These are phyloP conservation scores for Drosophila paracracens DNA, from an alignment of 2,888 invertebrate genomes.

Conservation along the genomic window DNA sequence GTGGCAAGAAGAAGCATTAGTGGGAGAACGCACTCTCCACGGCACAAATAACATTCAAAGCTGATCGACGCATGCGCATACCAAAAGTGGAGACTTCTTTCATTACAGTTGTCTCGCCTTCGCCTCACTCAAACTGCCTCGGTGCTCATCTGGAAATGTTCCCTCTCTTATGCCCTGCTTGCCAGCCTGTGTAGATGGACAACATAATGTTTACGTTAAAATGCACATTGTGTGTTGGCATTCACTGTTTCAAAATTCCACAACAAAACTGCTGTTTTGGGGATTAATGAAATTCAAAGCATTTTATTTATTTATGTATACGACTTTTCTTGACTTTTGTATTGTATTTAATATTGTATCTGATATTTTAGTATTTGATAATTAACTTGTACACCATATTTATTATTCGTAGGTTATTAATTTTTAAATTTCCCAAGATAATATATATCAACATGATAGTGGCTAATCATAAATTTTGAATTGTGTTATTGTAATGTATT, in stretches of 20 bases:
- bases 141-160: conserved; percentile 34
- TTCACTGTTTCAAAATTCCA: conserved; percentile 11
- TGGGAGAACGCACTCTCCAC: conserved; percentile 41
- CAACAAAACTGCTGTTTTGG: background rate
- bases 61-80: conserved; percentile 44
- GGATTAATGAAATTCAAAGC: background rate
- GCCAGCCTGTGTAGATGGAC: conserved; percentile 29
- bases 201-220: conserved; percentile 73
- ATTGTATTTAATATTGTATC: background rate
- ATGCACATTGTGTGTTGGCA: conserved; percentile 58
- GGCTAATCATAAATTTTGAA: background rate
- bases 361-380: background rate
- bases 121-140: background rate
- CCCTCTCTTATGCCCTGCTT: conserved; percentile 6
- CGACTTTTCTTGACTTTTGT: background rate
- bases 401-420: background rate
- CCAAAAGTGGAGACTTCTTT: conserved; percentile 50
- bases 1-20: conserved; percentile 30
- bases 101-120: conserved; percentile 24
- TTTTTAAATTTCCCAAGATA: background rate
- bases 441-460: background rate
- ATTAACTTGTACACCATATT: background rate
- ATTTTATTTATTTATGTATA: background rate
- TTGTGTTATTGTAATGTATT: background rate
- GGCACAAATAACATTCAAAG: conserved; percentile 21